Percentiles rank a stretch among this genome's conserved stretches.
These are phyloP conservation scores for Prunella strophiata DNA, from an alignment of 2,797 vertebrate genomes.

Conservation along the genomic window DNA sequence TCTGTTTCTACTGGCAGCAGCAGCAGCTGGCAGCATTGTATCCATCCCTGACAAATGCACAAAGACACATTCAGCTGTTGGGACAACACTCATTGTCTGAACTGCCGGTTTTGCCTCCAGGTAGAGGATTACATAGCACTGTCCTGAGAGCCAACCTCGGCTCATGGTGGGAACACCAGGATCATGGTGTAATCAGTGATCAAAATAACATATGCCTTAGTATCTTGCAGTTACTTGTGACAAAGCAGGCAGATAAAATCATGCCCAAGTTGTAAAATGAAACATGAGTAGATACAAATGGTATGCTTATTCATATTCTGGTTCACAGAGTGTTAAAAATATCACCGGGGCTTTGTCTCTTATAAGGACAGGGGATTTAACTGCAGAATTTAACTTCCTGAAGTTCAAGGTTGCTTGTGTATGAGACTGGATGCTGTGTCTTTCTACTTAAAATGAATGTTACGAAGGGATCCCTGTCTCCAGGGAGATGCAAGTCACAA, in stretches of 20 bases:
- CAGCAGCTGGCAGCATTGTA: slow-evolving; percentile 17
- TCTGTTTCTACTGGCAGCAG: not conserved
- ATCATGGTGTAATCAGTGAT: not conserved
- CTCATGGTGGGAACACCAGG: not conserved
- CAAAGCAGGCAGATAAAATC: not conserved
- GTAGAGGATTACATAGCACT: not conserved
- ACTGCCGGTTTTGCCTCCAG: not conserved
- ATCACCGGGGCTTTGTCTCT: not conserved
- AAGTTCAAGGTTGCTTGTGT: not conserved
- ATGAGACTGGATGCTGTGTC: not conserved
- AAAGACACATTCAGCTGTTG: not conserved
- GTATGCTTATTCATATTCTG: not conserved
- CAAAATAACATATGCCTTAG: not conserved
- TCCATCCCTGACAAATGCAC: not conserved
- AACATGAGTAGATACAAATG: not conserved
- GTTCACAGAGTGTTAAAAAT: not conserved
- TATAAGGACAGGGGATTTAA: not conserved
- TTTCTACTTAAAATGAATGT: not conserved
- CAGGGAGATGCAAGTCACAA: not conserved
- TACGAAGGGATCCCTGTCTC: not conserved
- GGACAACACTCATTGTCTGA: not conserved
- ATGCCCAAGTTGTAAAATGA: not conserved
- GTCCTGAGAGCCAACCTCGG: not conserved
- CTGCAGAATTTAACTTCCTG: not conserved
- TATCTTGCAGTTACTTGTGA: not conserved